Base-by-base conservation (phyloP, 2,888 invertebrate genomes). In the Stenichneumon culpator region DNA sequence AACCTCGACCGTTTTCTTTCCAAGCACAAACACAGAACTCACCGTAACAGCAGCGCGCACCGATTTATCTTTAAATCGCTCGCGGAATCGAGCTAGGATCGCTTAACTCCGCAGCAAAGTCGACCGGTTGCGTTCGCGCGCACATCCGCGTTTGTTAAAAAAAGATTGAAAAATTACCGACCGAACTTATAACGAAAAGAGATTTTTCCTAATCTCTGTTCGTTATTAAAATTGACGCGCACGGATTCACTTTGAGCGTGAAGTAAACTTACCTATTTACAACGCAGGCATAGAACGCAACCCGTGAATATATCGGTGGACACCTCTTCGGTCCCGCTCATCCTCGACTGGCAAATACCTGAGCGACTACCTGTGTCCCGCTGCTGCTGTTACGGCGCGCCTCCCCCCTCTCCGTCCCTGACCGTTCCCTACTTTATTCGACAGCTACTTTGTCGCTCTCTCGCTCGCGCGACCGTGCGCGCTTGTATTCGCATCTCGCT, bases 301-400 rank as follows among this genome's bases (percentile, higher is more conserved):
- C 74, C 52, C 67, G 79, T 84, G 70, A 72, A 83, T 75, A 79
- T 63, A 44, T 83, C 78, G 32, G 78, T 81, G 77, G 65, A 86
- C 86, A 74, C 69, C 78, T 80, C 86, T 89, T 90, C 89, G 88
- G 91, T 90, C 88, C 92, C 92, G 91, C 92, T 92, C 93, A 93
- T 93, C 90, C 92, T 93, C 92, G 90, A 92, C 91, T 92, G 92
- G 87, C 84, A 91, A 92, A 92, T 91, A 91, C 92, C 90, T 92
- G 91, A 89, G 88, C 91, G 89, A 91, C 92, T 90, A 88, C 90
- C 90, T 87, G 89, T 85, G 83, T 81, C 70, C 70, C 78, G 69
- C 79, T 82, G 83, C 54, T 63, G 60, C 83, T 77, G 47, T 77
- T 82, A 60, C 82, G 50, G 52, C 72, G 74, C 75, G 82, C 82